Evolutionary conservation across 2,113 vertebrate genomes (phyloP), one percentile per base, ranked within the genome.

Genomic region (Podarcis cretensis): DNA sequence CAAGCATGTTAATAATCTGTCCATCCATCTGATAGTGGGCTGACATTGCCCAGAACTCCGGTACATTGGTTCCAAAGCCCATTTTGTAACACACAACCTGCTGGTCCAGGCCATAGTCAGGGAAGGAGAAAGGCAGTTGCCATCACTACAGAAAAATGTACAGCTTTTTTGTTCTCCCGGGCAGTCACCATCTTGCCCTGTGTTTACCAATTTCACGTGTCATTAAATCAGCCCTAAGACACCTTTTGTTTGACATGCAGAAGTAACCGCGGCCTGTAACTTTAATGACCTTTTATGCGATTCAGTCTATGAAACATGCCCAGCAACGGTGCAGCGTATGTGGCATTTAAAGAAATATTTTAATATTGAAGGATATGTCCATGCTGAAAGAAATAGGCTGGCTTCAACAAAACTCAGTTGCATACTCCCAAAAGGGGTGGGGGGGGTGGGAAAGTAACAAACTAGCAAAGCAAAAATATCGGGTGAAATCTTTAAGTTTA

Each of bases 261-360:
- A 87, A 87, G 86, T 74, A 74, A 82, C 69, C 35, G 59, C 79
- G 75, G 86, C 48, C 86, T 82, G 68, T 92, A 93, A 92, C 86
- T 94, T 95, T 92, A 94, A 95, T 95, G 92, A 93, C 48, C 81
- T 91, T 0, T 68, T 84, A 84, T 94, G 81, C 84, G 65, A 88
- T 71, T 89, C 81, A 87, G 85, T 88, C 83, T 93, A 89, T 32
- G 90, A 76, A 85, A 80, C 14, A 75, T 92, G 57, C 93, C 68
- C 68, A 43, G 92, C 92, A 88, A n/a, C 20, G 65, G 74, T 23
- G 66, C 82, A 91, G 81, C 65, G 74, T 35, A 84, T 54, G 84
- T 84, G 94, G 91, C 16, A 87, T 94, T 94, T 90, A 93, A 93
- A 86, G 86, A 74, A 89, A 77, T 89, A 84, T 90, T 87, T 87